These are phyloP conservation scores for Megathymus violae DNA, from an alignment of 1,140 invertebrate species.

Conservation along the genomic window DNA sequence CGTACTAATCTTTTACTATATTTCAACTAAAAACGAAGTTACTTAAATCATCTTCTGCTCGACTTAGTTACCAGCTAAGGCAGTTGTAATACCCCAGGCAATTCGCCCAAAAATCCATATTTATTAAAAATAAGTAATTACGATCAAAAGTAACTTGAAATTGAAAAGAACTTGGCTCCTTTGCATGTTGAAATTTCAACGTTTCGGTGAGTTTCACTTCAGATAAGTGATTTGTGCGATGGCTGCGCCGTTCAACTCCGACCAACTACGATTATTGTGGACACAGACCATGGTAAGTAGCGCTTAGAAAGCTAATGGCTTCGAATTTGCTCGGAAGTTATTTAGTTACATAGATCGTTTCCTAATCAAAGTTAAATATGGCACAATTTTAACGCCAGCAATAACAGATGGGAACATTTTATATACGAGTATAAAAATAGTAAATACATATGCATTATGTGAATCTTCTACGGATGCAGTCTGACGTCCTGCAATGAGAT, in stretches of 20 bases:
- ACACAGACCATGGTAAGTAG: conserved; percentile 8
- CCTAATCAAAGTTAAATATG: not conserved
- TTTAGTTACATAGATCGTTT: not conserved
- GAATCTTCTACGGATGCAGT: no score
- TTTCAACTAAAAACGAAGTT: no score
- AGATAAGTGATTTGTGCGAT: conserved; percentile 7
- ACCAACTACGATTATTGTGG: conserved; percentile 32
- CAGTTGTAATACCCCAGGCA: no score
- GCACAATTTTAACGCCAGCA: not conserved
- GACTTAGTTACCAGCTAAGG: no score
- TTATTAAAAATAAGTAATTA: no score
- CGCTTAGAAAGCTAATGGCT: conserved; percentile 13
- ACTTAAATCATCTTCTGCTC: no score
- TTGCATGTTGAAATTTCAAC: not conserved
- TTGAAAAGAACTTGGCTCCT: not conserved
- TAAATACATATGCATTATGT: no score
- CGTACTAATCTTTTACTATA: no score
- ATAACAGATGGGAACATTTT: no score
- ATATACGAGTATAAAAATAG: no score
- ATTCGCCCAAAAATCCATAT: no score
- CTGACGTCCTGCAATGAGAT: no score
- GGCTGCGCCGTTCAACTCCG: conserved; percentile 15
- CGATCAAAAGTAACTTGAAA: not conserved
- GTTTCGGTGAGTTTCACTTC: not conserved
- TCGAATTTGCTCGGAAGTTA: conserved; percentile 6